Evolutionary conservation across 2,888 invertebrate genomes (phyloP).

Genomic region (Nymphalis polychloros): DNA sequence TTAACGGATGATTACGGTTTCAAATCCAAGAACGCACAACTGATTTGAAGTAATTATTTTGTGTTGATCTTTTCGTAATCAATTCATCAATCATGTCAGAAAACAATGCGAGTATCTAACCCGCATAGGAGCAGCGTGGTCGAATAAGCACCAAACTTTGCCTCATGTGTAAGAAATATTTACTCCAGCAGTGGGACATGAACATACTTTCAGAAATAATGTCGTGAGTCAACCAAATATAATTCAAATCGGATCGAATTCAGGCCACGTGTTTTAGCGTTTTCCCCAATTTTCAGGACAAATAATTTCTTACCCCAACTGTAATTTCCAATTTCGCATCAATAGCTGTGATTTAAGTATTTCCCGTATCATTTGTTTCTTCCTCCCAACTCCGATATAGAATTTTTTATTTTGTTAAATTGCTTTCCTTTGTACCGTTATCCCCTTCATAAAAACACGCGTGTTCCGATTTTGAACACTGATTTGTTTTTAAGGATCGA

Average conservation of each 20-base stretch:
- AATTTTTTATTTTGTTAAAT: conserved; percentile 78
- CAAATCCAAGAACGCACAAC: too few species aligned
- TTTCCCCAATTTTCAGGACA: conserved; percentile 45
- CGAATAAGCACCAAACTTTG: too few species aligned
- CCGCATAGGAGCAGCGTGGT: too few species aligned
- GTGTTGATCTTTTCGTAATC: too few species aligned
- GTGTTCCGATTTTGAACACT: conserved; percentile 61
- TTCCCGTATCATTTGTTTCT: conserved; percentile 79
- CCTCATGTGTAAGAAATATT: too few species aligned
- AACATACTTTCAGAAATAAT: background rate
- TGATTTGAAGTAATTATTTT: too few species aligned
- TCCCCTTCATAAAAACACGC: conserved; percentile 69
- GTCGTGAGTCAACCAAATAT: background rate
- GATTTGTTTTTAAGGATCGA: conserved; percentile 77
- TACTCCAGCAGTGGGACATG: background rate
- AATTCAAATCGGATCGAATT: background rate
- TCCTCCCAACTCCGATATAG: conserved; percentile 62
- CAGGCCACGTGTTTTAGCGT: conserved; percentile 43
- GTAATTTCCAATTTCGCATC: conserved; percentile 69
- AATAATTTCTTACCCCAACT: conserved; percentile 46
- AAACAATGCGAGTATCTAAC: too few species aligned
- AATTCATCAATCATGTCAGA: too few species aligned
- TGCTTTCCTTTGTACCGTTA: conserved; percentile 74
- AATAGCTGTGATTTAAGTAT: conserved; percentile 77
- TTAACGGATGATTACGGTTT: too few species aligned